Base-by-base conservation (phyloP, 1,140 invertebrate genomes). In the Aradophagus sp. region DNA sequence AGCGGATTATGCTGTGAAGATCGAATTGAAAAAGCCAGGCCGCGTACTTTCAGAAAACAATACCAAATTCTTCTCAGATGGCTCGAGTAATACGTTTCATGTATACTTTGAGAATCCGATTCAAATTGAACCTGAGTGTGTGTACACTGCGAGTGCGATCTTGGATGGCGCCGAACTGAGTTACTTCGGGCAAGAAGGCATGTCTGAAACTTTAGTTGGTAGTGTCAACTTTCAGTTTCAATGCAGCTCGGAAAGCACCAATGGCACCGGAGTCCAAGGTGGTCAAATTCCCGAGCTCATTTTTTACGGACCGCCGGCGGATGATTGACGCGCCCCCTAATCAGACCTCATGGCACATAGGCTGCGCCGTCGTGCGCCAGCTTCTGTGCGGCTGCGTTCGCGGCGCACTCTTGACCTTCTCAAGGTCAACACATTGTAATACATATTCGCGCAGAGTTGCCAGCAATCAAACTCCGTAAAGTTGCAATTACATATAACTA, bases 181-280 rank as follows among this genome's bases (percentile, higher is more conserved):
- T 83, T 97, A 96, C 80, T 97, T 97, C 81, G 95, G 95, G n/a
- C 95, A 97, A 82, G 95, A 97, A 84, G 95, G 95, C 13, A 90
- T 97, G 88, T 94, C 92, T 77, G 95, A 97, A 86, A 93, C 96
- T 7, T 92, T 91, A 11, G 93, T 95, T 73, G 93, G 93, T 10
- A 92, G 91, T 75, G 94, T 96, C 23, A 96, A 93, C 20, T 97
- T 97, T 86, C 94, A 96, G 84, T 97, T 97, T 85, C 95, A 97
- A 79, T 96, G 95, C 80, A 96, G 94, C 29, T 95, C 94, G 0
- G 95, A 97, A 77, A 95, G 93, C 81, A 97, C 95, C 10, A 97
- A 97, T 77, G 95, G 95, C 36, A 97, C 95, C 8, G 95, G 95
- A 5, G 95, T 97, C 0, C 95, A 97, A 86, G 95, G 95, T 29